Percentiles rank a stretch among this genome's conserved stretches.
Evolutionary conservation across 2,888 invertebrate species (phyloP).

Genomic region (Eupithecia tripunctaria): DNA sequence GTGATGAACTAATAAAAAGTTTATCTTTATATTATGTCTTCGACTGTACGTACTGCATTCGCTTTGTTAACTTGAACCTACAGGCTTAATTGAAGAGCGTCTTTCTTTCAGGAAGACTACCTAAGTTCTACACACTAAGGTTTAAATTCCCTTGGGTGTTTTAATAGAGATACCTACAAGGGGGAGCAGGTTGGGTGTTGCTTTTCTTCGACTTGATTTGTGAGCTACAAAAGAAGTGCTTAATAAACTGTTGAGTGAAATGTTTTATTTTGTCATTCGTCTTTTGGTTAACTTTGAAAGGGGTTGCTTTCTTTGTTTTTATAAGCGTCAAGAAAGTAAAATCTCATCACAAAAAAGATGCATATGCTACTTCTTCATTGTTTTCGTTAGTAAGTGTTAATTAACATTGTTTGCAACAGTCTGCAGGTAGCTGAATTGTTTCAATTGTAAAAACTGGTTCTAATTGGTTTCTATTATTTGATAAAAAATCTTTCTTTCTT

Average conservation of each 20-base stretch:
- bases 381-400: not conserved
- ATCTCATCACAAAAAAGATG: not conserved
- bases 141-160: conserved; percentile 16
- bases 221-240: conserved; percentile 23
- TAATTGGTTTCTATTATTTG: too few species aligned
- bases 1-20: conserved; percentile 22
- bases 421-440: too few species aligned
- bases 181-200: conserved; percentile 13
- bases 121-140: conserved; percentile 7
- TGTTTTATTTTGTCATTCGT: conserved; percentile 20
- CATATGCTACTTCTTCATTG: not conserved
- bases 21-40: conserved; percentile 20
- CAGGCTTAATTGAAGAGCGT: conserved; percentile 31
- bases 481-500: too few species aligned
- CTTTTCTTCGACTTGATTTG: conserved; percentile 29
- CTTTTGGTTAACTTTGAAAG: conserved; percentile 6
- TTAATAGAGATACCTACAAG: not conserved
- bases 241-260: conserved; percentile 14
- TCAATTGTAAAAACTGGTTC: too few species aligned
- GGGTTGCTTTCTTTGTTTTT: not conserved
- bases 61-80: conserved; percentile 26
- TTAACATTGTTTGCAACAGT: too few species aligned
- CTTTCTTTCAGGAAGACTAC: conserved; percentile 10
- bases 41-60: conserved; percentile 31
- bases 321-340: not conserved